Evolutionary conservation across 2,797 vertebrate genomes (phyloP).

Genomic region (Myioborus miniatus): DNA sequence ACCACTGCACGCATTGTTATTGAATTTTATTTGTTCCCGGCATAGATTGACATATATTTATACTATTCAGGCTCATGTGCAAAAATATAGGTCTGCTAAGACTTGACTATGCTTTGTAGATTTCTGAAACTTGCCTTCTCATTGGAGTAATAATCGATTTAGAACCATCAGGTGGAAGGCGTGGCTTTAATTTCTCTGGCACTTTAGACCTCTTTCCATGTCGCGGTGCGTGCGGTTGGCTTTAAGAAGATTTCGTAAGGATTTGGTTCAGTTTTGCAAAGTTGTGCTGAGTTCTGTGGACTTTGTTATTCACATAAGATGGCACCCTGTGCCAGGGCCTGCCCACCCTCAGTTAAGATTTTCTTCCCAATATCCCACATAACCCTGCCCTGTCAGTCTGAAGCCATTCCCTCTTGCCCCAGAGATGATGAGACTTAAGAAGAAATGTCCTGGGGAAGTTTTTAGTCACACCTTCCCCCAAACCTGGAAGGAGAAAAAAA

Average conservation of each 20-base stretch:
- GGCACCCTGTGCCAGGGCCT: neutral
- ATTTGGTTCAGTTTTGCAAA: too few species aligned
- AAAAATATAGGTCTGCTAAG: neutral
- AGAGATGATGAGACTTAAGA: neutral
- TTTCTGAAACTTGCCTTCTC: neutral
- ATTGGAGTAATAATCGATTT: neutral
- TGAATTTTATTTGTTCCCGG: neutral
- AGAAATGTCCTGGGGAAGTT: neutral
- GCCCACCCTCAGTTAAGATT: accelerated
- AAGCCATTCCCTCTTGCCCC: neutral
- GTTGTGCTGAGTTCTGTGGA: too few species aligned
- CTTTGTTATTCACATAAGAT: too few species aligned
- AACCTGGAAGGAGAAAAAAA: neutral
- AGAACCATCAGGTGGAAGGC: neutral
- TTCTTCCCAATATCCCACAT: neutral
- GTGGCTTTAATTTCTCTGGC: neutral
- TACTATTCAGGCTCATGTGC: neutral
- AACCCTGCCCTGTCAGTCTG: neutral
- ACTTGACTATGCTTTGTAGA: neutral
- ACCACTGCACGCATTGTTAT: neutral
- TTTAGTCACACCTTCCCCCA: neutral
- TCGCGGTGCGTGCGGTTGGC: too few species aligned
- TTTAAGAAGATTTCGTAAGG: too few species aligned
- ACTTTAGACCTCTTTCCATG: neutral
- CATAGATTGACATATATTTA: neutral